Evolutionary conservation across 2,113 vertebrate genomes (phyloP).

Genomic region (Stegastes partitus): DNA sequence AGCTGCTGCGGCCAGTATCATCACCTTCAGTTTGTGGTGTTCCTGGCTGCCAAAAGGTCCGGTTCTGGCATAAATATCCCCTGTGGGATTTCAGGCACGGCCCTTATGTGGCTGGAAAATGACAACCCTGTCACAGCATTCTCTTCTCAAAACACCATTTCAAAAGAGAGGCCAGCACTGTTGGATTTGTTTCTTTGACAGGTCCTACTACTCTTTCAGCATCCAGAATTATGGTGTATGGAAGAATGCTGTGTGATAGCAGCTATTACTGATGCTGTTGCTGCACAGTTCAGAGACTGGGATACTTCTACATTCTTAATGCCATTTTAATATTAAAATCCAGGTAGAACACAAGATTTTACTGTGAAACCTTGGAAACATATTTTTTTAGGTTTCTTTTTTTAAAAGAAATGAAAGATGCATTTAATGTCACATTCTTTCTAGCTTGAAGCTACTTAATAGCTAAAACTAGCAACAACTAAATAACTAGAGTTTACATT

Average conservation of each 20-base stretch:
- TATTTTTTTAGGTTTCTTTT: too few relatives aligned
- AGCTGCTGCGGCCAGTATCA: constrained; percentile 35
- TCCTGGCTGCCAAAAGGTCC: constrained; percentile 43
- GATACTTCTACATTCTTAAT: neutral
- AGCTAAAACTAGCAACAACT: too few relatives aligned
- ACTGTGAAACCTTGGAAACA: neutral
- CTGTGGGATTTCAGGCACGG: constrained; percentile 46
- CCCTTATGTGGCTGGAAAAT: constrained; percentile 62
- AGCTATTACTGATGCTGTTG: neutral
- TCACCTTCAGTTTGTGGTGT: constrained; percentile 60
- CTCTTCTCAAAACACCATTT: constrained; percentile 41
- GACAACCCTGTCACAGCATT: constrained; percentile 45
- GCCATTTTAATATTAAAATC: neutral
- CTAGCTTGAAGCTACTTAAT: too few relatives aligned
- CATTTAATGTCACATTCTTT: too few relatives aligned
- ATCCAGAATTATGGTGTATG: neutral
- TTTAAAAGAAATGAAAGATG: too few relatives aligned
- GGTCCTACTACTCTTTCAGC: neutral
- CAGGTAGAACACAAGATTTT: neutral
- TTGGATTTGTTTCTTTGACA: constrained; percentile 20
- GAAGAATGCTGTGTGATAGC: neutral
- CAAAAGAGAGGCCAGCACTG: constrained; percentile 20
- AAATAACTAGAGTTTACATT: neutral
- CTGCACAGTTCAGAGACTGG: neutral
- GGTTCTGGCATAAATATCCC: constrained; percentile 52